Conservation (phyloP, 2,888 invertebrate genomes). For the Drosophila stalkeri region DNA sequence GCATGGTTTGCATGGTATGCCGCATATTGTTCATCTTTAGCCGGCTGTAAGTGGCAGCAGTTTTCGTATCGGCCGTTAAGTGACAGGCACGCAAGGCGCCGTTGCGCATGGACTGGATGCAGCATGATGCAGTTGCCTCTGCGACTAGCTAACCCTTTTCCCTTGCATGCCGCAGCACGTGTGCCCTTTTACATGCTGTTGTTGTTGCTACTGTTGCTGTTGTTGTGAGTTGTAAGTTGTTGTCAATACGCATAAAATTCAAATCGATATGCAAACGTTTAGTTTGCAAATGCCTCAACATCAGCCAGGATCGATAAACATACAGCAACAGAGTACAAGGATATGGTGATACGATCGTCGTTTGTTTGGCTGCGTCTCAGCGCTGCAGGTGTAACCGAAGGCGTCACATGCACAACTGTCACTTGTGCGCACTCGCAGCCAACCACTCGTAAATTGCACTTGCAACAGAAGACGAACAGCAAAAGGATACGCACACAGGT, state of each 20-base stretch:
- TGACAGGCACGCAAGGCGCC: slow-evolving; percentile 82
- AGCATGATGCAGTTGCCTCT: slow-evolving; percentile 16
- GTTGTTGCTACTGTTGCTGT: slow-evolving; percentile 20
- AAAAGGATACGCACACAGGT: slow-evolving; percentile 15
- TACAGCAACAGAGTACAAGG: slow-evolving; percentile 14
- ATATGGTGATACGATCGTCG: slow-evolving; percentile 57
- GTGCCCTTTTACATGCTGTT: slow-evolving; percentile 27
- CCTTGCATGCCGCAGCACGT: slow-evolving; percentile 57
- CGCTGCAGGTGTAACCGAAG: slow-evolving; percentile 74
- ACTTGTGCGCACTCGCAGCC: slow-evolving; percentile 49
- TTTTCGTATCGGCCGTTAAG: slow-evolving; percentile 58
- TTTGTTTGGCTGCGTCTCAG: slow-evolving; percentile 3
- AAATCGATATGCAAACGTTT: slow-evolving; percentile 73
- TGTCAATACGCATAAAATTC: slow-evolving; percentile 72
- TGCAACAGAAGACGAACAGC: slow-evolving; percentile 43
- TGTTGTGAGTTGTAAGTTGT: slow-evolving; percentile 33
- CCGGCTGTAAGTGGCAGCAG: slow-evolving; percentile 61
- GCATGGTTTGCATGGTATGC: slow-evolving; percentile 32
- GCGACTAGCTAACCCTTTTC: slow-evolving; percentile 29
- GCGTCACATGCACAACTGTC: slow-evolving; percentile 77
- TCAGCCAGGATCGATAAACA: slow-evolving; percentile 65
- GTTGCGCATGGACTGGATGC: slow-evolving; percentile 29
- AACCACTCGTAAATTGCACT: slow-evolving; percentile 76
- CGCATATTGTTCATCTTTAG: slow-evolving; percentile 63
- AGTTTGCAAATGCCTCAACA: slow-evolving; percentile 68